Base-by-base conservation (phyloP, 2,797 vertebrate species). In the Phalloptychus januarius region DNA sequence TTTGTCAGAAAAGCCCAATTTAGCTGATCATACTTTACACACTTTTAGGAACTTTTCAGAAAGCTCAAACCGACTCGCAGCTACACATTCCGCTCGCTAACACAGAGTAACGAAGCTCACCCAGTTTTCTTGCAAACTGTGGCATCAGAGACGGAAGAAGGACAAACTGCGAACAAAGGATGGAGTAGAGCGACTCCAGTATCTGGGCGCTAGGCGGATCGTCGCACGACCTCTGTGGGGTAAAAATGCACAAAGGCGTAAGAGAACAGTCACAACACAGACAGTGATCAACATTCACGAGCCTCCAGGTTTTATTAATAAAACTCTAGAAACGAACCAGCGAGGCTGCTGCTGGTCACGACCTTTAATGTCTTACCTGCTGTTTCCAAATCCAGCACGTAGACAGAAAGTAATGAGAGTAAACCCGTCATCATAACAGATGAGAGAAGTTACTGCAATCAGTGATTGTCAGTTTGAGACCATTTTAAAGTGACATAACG, bases 41-140 rank as follows among this genome's bases (percentile, higher is more conserved):
- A n/a, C 7, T 67, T 67, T 67, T 23, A 25, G 20, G 5, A 67
- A 67, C 36, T 18, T 67, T 67, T 25, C 6, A 67, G 13, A 67
- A 67, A 25, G 16, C 36, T 63, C 36, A 20, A 36, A 63, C 61
- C 20, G 10, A 7, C 33, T 33, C 61, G 36, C 2, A 67, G 36
- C 36, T 69, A 5, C 12, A 2, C 36, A 67, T n/a, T n/a, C n/a
- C n/a, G n/a, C n/a, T n/a, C n/a, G n/a, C n/a, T n/a, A n/a, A n/a
- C 12, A 2, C 36, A 67, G 20, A 23, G 20, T 44, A 44, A 25
- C 6, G 8, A 1, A 31, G 90, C 96, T 92, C 94, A 99, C 98
- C 97, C 4, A 99, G 95, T 84, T 99, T 99, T 77, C 87, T 92
- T 81, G 97, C 96, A 91, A 99, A 98, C 74, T 89, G 94, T 40